Percentiles rank a stretch among this genome's conserved stretches.
Conservation (phyloP, 2,797 vertebrate genomes). For the Sitta carolinensis region DNA sequence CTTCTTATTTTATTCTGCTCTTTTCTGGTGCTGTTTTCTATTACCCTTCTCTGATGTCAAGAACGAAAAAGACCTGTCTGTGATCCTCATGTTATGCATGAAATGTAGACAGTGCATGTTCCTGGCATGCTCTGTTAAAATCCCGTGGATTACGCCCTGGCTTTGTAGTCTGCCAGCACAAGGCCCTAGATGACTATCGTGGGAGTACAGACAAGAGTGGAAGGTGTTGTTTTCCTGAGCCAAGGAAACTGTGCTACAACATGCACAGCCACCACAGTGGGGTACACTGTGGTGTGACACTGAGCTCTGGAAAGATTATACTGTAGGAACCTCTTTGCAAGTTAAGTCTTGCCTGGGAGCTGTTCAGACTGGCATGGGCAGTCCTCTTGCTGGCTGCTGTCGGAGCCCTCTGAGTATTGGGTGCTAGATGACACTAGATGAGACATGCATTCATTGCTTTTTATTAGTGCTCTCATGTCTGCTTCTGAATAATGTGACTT, state of each 20-base stretch:
- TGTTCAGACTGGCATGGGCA: not conserved
- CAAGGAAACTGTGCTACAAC: not conserved
- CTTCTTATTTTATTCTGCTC: not conserved
- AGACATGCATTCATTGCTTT: not conserved
- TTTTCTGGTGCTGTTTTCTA: not conserved
- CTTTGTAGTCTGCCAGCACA: not conserved
- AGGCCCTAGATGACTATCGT: fast-evolving
- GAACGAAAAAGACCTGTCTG: not conserved
- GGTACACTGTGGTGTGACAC: fast-evolving
- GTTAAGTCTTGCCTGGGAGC: not conserved
- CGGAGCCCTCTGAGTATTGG: not conserved
- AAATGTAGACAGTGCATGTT: not conserved
- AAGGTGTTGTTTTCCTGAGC: not conserved
- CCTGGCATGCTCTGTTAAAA: not conserved
- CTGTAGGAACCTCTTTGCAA: not conserved
- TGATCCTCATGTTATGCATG: not conserved
- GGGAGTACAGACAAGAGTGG: not conserved
- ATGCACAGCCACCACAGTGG: not conserved
- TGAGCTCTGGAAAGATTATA: not conserved
- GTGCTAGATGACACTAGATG: not conserved
- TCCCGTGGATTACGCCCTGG: not conserved
- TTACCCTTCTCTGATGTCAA: not conserved
- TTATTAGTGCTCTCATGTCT: not conserved
- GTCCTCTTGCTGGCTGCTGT: not conserved
- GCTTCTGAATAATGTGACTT: not conserved